Base-by-base conservation (phyloP, 2,113 vertebrate genomes). In the Crotophaga sulcirostris region DNA sequence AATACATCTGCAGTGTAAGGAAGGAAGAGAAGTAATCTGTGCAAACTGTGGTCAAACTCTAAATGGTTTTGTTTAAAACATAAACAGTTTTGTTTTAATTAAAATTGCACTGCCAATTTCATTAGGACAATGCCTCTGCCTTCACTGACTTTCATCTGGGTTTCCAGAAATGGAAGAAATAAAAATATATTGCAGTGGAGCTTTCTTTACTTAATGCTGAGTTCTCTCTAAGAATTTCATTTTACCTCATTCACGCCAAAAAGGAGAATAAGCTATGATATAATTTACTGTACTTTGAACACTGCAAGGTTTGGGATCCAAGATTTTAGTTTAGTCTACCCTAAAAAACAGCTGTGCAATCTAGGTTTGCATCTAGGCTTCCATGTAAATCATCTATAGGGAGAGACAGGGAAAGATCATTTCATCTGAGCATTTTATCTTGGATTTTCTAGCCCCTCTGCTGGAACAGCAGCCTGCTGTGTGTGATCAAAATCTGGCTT, bases 281-380 rank as follows among this genome's bases (percentile, higher is more conserved):
- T 28, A 3, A 89, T 82, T 95, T 67, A 73, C 36, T 49, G 36
- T 9, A 20, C n/a, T 90, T 75, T 17, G 38, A 91, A 82, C 28
- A 31, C 14, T 66, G 42, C n/a, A 33, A 94, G 59, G 63, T 49
- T 86, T 73, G 54, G 38, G 25, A 86, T 83, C 23, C 88, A 92
- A 93, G 86, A 74, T 63, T 92, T 90, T 87, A 55, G 59, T 84
- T 96, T 89, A 88, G 79, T 83, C 86, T 88, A 52, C 54, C 13
- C 72, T 88, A 74, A 62, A 72, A 90, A 24, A 3, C 79, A 84
- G 59, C 59, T 6, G 5, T 80, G 76, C 90, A 92, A 89, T 86
- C 66, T 64, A 68, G 11, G 34, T 90, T 85, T 93, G 36, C 31
- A 82, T 93, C 60, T 78, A 60, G 52, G 14, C 31, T 83, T 73